phyloP scores from a whole-genome alignment of 2,888 invertebrate species.

The Epinotia brunnichana region DNA sequence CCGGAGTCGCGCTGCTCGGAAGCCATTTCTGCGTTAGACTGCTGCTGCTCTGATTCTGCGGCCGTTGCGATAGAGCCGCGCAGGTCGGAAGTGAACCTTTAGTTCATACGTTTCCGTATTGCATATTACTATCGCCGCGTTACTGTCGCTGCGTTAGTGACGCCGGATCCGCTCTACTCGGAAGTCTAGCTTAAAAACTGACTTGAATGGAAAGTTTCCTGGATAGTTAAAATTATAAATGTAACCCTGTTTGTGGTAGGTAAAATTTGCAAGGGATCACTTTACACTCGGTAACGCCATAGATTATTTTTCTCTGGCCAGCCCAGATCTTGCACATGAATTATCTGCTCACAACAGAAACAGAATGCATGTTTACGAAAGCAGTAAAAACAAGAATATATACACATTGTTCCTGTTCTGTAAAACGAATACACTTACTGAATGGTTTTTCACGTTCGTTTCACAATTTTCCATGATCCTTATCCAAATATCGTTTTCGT shows the following conservation, averaged over 20 bases:
- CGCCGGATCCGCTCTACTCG: no score
- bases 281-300: conserved; percentile 26
- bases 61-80: no score
- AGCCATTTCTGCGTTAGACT: no score
- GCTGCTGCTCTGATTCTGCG: no score
- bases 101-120: no score
- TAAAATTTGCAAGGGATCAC: neutral
- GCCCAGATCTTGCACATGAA: conserved; percentile 21
- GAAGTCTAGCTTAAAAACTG: no score
- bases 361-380: conserved; percentile 37
- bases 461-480: neutral
- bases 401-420: conserved; percentile 1
- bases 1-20: no score
- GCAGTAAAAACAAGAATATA: conserved; percentile 21
- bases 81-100: no score
- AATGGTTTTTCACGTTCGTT: neutral
- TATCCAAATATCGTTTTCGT: neutral
- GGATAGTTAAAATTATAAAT: neutral
- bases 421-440: conserved; percentile 8
- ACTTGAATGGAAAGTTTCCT: neutral
- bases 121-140: no score
- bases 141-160: no score
- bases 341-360: conserved; percentile 25
- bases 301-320: conserved; percentile 20
- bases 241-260: neutral